phyloP scores from a whole-genome alignment of 2,888 invertebrate genomes.

The Spicauda simplicius region DNA sequence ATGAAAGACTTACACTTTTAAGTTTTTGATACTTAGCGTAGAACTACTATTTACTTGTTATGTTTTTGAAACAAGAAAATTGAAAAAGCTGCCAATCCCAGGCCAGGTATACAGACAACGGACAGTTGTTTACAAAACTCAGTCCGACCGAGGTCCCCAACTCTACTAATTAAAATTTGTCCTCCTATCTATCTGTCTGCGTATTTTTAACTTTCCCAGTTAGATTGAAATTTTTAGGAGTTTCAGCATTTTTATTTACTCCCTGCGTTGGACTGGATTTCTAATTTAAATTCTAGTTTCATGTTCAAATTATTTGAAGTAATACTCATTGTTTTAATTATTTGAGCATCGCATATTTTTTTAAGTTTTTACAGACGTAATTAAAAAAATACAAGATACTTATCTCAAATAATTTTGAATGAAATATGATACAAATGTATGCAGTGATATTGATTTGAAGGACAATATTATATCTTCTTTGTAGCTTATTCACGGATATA shows the following conservation, averaged over 20 bases:
- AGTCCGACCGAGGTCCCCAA: conserved; percentile 20
- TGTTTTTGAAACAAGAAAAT: background rate
- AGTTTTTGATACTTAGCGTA: background rate
- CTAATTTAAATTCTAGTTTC: background rate
- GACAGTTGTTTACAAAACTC: conserved; percentile 20
- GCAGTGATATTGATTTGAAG: too few species aligned
- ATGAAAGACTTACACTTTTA: too few species aligned
- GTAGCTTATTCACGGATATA: background rate
- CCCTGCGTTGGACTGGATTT: background rate
- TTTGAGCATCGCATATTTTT: too few species aligned
- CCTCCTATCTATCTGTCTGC: conserved; percentile 26
- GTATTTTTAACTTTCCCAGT: conserved; percentile 25
- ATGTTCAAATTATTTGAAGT: background rate
- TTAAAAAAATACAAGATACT: too few species aligned
- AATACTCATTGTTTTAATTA: background rate
- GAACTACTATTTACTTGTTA: background rate
- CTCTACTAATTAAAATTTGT: conserved; percentile 33
- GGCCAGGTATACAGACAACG: conserved; percentile 10
- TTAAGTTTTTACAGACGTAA: too few species aligned
- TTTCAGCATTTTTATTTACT: conserved; percentile 13
- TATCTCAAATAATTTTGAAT: too few species aligned
- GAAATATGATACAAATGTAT: too few species aligned
- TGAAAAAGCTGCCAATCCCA: background rate
- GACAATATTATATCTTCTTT: background rate
- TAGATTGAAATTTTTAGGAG: conserved; percentile 17